Evolutionary conservation across 2,797 vertebrate genomes (phyloP).

Genomic region (Danio jaintianensis): DNA sequence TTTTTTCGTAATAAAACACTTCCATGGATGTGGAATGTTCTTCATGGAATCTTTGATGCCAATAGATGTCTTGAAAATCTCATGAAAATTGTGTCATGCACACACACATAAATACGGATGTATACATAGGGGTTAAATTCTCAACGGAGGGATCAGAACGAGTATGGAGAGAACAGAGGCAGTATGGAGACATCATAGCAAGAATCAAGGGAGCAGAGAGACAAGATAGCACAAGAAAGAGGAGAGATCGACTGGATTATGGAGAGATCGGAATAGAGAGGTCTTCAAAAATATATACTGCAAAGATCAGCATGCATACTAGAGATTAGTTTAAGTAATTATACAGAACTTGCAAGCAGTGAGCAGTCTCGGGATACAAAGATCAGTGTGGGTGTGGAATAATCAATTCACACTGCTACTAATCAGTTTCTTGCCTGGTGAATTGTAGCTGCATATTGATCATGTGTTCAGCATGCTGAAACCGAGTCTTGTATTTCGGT

Average conservation of each 20-base stretch:
- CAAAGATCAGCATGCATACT: constrained; percentile 20
- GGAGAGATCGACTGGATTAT: neutral
- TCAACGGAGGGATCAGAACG: neutral
- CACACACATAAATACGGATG: neutral
- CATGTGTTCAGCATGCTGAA: constrained; percentile 31
- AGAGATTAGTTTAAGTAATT: constrained; percentile 49
- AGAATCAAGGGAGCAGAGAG: neutral
- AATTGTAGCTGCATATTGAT: constrained; percentile 49
- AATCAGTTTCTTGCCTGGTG: constrained; percentile 46
- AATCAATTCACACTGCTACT: constrained; percentile 51
- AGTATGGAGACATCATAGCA: neutral
- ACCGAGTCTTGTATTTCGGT: constrained; percentile 31
- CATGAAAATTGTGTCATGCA: no score
- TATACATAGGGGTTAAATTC: neutral
- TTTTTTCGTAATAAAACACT: no score
- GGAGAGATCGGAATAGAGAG: constrained; percentile 14
- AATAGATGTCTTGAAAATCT: no score
- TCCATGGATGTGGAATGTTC: no score
- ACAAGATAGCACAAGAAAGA: neutral
- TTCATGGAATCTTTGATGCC: no score
- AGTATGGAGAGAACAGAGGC: neutral
- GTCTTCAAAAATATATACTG: constrained; percentile 7
- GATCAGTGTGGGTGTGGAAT: constrained; percentile 47
- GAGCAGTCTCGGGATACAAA: constrained; percentile 42
- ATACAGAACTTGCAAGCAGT: constrained; percentile 36